These are phyloP conservation scores for Gallinago solitaria DNA, from an alignment of 2,797 vertebrate genomes.

Conservation along the genomic window DNA sequence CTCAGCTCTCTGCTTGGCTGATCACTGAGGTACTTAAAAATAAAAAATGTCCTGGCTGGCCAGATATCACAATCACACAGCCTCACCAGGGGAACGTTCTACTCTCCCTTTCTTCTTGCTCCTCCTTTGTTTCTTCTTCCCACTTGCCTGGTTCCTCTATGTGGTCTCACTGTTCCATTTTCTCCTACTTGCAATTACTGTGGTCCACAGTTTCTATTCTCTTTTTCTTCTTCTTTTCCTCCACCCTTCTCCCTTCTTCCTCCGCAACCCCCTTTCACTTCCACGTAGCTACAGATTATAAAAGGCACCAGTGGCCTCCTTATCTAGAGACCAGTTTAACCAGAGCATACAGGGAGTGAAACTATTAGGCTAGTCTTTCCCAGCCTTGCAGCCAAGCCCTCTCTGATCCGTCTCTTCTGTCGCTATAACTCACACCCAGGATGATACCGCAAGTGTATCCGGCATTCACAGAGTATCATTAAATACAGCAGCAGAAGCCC, in stretches of 20 bases:
- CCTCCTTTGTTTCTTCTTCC: neutral
- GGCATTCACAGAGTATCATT: neutral
- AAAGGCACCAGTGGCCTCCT: neutral
- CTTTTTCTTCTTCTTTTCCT: neutral
- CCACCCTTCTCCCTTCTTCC: neutral
- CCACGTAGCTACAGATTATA: neutral
- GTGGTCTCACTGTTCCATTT: neutral
- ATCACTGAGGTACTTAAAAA: neutral
- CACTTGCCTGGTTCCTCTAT: neutral
- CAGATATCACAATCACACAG: neutral
- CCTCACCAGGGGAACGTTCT: neutral
- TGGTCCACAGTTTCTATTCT: neutral
- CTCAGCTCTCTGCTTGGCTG: neutral
- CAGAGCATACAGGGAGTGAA: neutral
- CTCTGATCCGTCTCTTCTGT: neutral
- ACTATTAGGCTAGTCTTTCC: neutral
- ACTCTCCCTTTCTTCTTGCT: neutral
- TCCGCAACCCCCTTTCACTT: neutral
- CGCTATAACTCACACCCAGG: neutral
- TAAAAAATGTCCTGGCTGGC: neutral
- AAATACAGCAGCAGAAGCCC: neutral
- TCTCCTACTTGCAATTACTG: neutral
- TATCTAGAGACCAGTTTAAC: neutral
- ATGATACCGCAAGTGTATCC: neutral
- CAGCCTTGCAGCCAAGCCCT: neutral